Conservation (phyloP, 2,888 invertebrate species). For the Listrodromus nycthemerus region DNA sequence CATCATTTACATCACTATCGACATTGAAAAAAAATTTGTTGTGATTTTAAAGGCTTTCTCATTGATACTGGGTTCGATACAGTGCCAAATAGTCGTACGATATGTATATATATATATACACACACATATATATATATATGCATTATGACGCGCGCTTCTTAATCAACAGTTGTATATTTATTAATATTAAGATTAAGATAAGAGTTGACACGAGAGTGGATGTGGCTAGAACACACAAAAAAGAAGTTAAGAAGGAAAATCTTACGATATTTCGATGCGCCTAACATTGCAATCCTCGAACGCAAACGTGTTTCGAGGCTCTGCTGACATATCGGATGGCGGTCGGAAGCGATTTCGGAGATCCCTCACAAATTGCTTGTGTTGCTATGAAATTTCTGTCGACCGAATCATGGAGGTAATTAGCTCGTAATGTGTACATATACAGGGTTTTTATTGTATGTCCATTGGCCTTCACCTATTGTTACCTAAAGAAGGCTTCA, state of each 20-base stretch:
- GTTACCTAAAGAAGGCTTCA: not conserved
- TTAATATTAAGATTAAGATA: conserved; percentile 64
- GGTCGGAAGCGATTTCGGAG: conserved; percentile 67
- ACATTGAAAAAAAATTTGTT: conserved; percentile 15
- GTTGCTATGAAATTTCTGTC: conserved; percentile 39
- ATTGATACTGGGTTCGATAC: conserved; percentile 74
- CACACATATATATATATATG: conserved; percentile 9
- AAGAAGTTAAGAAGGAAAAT: conserved; percentile 7
- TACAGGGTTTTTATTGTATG: conserved; percentile 59
- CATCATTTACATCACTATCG: conserved; percentile 22
- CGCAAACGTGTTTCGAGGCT: conserved; percentile 69
- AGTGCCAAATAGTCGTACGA: conserved; percentile 76
- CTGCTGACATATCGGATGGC: conserved; percentile 78
- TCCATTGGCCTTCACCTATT: conserved; percentile 28
- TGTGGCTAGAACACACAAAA: conserved; percentile 37
- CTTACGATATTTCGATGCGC: conserved; percentile 53
- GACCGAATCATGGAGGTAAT: conserved; percentile 52
- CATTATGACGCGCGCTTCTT: conserved; percentile 60
- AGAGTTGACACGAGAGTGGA: conserved; percentile 50
- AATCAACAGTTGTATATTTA: conserved; percentile 67
- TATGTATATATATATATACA: conserved; percentile 41
- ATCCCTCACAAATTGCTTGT: conserved; percentile 58
- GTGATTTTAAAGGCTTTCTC: conserved; percentile 29
- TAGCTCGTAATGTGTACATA: conserved; percentile 67
- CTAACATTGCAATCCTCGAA: conserved; percentile 47